Evolutionary conservation across 2,113 vertebrate genomes (phyloP).

Genomic region (Periophthalmodon schlosseri): DNA sequence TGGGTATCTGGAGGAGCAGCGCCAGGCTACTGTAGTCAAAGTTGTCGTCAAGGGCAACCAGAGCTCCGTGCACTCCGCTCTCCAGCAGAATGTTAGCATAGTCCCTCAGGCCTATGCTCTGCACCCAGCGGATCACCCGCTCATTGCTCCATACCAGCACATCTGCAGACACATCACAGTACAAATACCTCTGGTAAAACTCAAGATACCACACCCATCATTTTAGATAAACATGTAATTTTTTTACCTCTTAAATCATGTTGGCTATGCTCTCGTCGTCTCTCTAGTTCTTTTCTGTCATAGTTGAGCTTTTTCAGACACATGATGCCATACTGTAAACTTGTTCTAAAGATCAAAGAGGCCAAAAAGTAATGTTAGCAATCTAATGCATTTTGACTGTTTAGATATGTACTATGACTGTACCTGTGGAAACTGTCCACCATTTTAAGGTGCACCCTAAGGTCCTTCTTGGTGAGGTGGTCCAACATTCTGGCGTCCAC

Average conservation of each 20-base stretch:
- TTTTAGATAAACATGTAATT: neutral
- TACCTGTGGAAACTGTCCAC: conserved; percentile 99
- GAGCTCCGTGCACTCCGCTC: conserved; percentile 95
- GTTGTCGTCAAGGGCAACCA: conserved; percentile 95
- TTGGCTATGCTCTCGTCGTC: conserved; percentile 92
- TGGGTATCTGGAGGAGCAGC: conserved; percentile 96
- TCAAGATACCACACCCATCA: neutral
- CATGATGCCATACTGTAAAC: conserved; percentile 99
- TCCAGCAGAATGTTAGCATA: conserved; percentile 95
- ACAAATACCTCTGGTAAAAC: neutral
- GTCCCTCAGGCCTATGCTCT: conserved; percentile 95
- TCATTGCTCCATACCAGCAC: conserved; percentile 98
- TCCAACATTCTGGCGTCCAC: conserved; percentile 98
- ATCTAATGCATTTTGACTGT: neutral
- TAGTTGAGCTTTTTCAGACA: conserved; percentile 99
- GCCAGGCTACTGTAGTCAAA: conserved; percentile 98
- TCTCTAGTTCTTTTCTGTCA: conserved; percentile 97
- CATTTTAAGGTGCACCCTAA: conserved; percentile 98
- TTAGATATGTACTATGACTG: neutral
- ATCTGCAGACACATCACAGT: conserved; percentile 69
- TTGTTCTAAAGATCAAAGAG: conserved; percentile 83
- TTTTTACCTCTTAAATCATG: conserved; percentile 94
- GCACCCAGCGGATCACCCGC: conserved; percentile 95
- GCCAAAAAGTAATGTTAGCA: neutral
- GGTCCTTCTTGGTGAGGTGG: conserved; percentile 98